Evolutionary conservation across 1,140 invertebrate genomes (phyloP).

Genomic region (Drosophila nigromelanica): DNA sequence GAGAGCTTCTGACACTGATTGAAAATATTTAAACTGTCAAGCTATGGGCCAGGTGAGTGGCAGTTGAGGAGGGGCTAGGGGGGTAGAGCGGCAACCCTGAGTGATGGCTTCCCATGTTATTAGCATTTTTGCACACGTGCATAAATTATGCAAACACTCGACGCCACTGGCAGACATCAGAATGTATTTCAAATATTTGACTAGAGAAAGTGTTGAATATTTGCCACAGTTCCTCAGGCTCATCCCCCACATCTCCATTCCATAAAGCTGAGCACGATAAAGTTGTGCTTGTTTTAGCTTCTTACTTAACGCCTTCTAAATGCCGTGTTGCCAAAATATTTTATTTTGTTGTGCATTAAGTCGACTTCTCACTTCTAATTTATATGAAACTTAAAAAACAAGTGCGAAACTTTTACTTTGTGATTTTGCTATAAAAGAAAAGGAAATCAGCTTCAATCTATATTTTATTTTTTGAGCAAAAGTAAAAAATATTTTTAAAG

Average conservation of each 20-base stretch:
- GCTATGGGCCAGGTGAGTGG: background rate
- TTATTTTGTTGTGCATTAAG: constrained; percentile 18
- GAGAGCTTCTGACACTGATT: constrained; percentile 66
- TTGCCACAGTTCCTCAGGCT: constrained; percentile 28
- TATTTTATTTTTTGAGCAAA: background rate
- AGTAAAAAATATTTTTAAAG: background rate
- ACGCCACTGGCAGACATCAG: constrained; percentile 20
- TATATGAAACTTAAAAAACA: background rate
- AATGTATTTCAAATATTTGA: constrained; percentile 75
- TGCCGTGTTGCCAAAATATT: constrained; percentile 17
- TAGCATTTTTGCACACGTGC: constrained; percentile 64
- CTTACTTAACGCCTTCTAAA: constrained; percentile 5
- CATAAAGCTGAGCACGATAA: background rate
- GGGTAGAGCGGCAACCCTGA: constrained; percentile 6
- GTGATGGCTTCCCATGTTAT: constrained; percentile 53
- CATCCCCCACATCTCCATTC: background rate
- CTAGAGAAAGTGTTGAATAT: constrained; percentile 68
- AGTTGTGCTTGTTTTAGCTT: constrained; percentile 25
- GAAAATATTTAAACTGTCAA: constrained; percentile 71
- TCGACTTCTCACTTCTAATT: background rate
- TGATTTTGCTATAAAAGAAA: constrained; percentile 1
- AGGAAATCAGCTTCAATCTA: too few relatives aligned
- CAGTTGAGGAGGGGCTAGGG: background rate
- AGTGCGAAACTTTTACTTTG: constrained; percentile 2
- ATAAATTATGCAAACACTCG: constrained; percentile 69